Evolutionary conservation across 2,797 vertebrate genomes (phyloP), one percentile per base, ranked within the genome.

Genomic region (Odontamblyopus lacepedii): DNA sequence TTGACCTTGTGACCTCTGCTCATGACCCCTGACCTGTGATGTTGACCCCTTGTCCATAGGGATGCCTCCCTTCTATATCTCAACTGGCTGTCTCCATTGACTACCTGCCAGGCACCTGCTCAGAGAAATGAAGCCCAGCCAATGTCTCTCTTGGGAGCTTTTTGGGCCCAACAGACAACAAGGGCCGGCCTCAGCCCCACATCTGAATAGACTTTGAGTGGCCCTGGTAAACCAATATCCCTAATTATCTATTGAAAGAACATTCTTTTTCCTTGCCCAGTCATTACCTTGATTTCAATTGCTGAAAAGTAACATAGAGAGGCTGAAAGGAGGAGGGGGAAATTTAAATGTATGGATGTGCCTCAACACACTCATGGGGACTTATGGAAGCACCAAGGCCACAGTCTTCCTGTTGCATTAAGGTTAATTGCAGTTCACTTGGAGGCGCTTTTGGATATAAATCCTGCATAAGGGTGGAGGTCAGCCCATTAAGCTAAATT

Each of bases 21-120:
- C 91, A 85, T 79, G 87, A 95, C 95, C 96, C 93, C 89, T 89
- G 95, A 95, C 95, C 96, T 90, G 91, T 88, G 30, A 80, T 88
- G 88, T 85, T 94, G 95, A 96, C 95, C 95, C 92, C 88, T 85
- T 84, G 89, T 80, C 80, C 87, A 84, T 80, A 88, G 89, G 89
- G 90, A 87, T 88, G 92, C 92, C 90, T 87, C 81, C 74, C 91
- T 88, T 91, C 83, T 91, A 94, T 92, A 94, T 93, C 90, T 82
- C 44, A 79, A 91, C 93, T 91, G 87, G 91, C 93, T 86, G 85
- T 92, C 92, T 83, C 94, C 96, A 97, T 97, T 96, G 95, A 97
- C 96, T 96, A 96, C 96, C 96, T 97, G 96, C 95, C 96, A 94
- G 93, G 96, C 96, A 98, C 96, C 96, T 98, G 97, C 96, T 95